phyloP scores from a whole-genome alignment of 2,797 vertebrate species.

The Hyperoplus lanceolatus region DNA sequence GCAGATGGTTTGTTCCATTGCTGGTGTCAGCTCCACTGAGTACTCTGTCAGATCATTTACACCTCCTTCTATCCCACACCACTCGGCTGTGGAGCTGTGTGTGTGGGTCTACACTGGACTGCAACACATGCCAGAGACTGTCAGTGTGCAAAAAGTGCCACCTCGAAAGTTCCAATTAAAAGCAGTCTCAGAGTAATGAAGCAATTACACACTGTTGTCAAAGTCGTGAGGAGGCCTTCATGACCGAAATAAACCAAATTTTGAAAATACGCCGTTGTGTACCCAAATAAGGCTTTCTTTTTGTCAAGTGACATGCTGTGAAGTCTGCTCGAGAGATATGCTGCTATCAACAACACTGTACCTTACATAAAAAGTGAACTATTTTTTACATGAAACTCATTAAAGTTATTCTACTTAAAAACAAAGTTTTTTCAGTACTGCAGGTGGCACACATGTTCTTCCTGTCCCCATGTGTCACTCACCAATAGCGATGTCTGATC shows the following conservation, averaged over 20 bases:
- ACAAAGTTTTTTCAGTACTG: conserved; percentile 10
- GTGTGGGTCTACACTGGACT: conserved; percentile 67
- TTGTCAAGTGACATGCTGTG: conserved; percentile 67
- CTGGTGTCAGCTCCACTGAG: conserved; percentile 84
- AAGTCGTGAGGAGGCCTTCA: conserved; percentile 59
- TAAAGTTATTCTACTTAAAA: conserved; percentile 23
- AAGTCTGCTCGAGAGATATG: conserved; percentile 55
- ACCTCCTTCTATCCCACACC: conserved; percentile 79
- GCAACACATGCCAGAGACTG: conserved; percentile 77
- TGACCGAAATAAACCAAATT: conserved; percentile 70
- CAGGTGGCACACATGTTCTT: conserved; percentile 6
- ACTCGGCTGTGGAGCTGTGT: conserved; percentile 75
- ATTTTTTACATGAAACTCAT: conserved; percentile 20
- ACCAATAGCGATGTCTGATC: conserved; percentile 88
- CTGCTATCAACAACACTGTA: conserved; percentile 33
- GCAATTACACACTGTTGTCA: conserved; percentile 72
- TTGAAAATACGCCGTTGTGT: conserved; percentile 52
- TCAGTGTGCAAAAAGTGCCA: conserved; percentile 76
- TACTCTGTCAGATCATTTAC: conserved; percentile 88
- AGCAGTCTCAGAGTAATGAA: conserved; percentile 73
- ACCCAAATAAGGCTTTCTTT: conserved; percentile 65
- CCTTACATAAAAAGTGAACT: conserved; percentile 41
- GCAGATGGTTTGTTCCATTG: conserved; percentile 86
- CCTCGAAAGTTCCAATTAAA: conserved; percentile 81
- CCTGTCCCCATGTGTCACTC: conserved; percentile 45